Percentiles rank a stretch among this genome's conserved stretches.
phyloP scores from a whole-genome alignment of 2,797 vertebrate genomes.

The Alcedo quadribrachys region DNA sequence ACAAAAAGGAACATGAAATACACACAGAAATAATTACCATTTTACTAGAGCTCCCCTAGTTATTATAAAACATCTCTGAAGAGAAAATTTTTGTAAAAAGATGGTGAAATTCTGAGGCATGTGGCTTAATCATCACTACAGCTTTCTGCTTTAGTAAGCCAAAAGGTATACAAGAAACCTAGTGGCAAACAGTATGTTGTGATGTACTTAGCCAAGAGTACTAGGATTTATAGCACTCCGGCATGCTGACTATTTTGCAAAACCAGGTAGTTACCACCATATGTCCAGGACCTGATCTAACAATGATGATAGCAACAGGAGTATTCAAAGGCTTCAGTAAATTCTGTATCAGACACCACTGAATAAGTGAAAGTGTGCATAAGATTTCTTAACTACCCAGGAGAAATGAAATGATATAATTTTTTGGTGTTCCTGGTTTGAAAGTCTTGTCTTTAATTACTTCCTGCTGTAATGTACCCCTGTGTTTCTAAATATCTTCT shows the following conservation, averaged over 20 bases:
- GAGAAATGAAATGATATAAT: background rate
- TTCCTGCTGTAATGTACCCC: background rate
- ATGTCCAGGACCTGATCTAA: background rate
- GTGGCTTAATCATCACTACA: background rate
- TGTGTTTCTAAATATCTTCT: background rate
- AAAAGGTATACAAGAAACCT: background rate
- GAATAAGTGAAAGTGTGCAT: background rate
- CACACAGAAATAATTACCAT: background rate
- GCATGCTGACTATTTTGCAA: background rate
- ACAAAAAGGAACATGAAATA: background rate
- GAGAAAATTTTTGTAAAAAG: conserved; percentile 1
- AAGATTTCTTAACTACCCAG: background rate
- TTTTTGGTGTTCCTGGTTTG: background rate
- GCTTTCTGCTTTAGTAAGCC: conserved; percentile 1
- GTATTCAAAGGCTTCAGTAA: background rate
- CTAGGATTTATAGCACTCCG: background rate
- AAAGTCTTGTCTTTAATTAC: conserved; percentile 3
- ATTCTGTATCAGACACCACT: background rate
- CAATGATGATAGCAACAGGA: background rate
- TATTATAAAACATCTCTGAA: background rate
- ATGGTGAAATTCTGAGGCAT: background rate
- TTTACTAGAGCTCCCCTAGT: background rate
- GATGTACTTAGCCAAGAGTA: background rate
- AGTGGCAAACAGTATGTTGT: background rate
- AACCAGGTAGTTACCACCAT: background rate